Percentiles rank a stretch among this genome's conserved stretches.
phyloP scores from a whole-genome alignment of 2,888 invertebrate species.

The Lutraria lutraria region DNA sequence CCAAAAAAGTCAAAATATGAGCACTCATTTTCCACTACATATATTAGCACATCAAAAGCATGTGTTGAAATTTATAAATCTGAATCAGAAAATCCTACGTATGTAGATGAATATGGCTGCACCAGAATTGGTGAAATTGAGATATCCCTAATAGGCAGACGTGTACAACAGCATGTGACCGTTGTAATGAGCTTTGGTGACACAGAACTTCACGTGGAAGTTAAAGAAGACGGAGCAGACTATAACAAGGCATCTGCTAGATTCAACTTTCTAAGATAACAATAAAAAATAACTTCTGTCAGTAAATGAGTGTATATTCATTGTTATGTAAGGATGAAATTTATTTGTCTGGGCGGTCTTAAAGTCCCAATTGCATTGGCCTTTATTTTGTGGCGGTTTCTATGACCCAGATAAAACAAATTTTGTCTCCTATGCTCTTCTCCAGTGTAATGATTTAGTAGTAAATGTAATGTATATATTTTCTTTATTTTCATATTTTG shows the following conservation, averaged over 20 bases:
- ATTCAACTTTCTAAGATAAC: constrained; percentile 20
- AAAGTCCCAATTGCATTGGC: too few species aligned
- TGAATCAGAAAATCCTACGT: constrained; percentile 37
- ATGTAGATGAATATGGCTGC: constrained; percentile 44
- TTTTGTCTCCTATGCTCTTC: too few species aligned
- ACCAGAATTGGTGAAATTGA: constrained; percentile 41
- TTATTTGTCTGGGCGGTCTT: too few species aligned
- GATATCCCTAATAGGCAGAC: neutral
- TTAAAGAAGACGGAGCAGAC: constrained; percentile 43
- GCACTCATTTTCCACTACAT: constrained; percentile 37
- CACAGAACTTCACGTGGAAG: constrained; percentile 58
- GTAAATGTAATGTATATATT: too few species aligned
- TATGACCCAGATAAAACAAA: too few species aligned
- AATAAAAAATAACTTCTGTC: too few species aligned
- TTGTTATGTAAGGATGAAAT: too few species aligned
- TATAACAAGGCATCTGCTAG: constrained; percentile 17
- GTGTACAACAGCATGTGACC: constrained; percentile 42
- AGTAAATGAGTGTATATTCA: too few species aligned
- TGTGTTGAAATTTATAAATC: constrained; percentile 61
- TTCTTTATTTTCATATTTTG: too few species aligned
- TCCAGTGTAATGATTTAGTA: too few species aligned
- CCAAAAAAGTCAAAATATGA: constrained; percentile 46
- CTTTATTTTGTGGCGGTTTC: too few species aligned
- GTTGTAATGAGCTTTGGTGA: constrained; percentile 60
- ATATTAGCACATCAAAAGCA: neutral